Conservation (phyloP, 2,113 vertebrate genomes). For the Trinectes maculatus region DNA sequence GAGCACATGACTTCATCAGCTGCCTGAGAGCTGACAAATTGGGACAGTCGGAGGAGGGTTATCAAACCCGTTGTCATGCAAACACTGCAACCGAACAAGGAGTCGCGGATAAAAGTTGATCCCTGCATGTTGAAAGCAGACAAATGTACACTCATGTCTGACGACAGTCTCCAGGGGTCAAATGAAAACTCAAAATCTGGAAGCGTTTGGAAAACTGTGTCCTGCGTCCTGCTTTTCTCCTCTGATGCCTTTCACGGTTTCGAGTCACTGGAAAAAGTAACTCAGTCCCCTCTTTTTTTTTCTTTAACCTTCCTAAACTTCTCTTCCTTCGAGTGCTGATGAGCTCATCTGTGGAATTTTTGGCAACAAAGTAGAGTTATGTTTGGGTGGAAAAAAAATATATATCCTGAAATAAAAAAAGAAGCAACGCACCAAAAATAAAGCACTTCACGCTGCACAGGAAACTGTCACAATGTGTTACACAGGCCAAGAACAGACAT, state of each 20-base stretch:
- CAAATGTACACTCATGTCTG: neutral
- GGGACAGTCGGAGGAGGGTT: conserved; percentile 35
- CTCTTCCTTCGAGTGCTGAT: conserved; percentile 22
- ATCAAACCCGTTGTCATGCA: conserved; percentile 10
- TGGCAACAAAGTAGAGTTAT: conserved; percentile 21
- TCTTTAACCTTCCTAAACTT: neutral
- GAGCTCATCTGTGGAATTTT: conserved; percentile 13
- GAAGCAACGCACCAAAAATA: conserved; percentile 50
- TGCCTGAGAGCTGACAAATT: conserved; percentile 10
- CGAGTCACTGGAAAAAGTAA: conserved; percentile 7
- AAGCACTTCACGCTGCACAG: conserved; percentile 29
- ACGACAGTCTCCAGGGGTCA: neutral
- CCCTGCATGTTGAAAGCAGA: neutral
- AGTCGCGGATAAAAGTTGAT: neutral
- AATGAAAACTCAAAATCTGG: neutral
- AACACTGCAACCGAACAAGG: neutral
- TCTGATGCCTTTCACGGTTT: conserved; percentile 1
- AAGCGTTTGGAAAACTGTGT: neutral
- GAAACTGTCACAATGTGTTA: conserved; percentile 65
- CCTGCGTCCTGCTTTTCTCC: neutral
- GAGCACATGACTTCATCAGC: conserved; percentile 19
- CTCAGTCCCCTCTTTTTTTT: too few relatives aligned
- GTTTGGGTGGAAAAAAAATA: conserved; percentile 22
- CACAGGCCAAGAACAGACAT: conserved; percentile 63
- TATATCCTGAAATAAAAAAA: conserved; percentile 32